Evolutionary conservation across 2,113 vertebrate species (phyloP), one percentile per base, ranked within the genome.

Genomic region (Ptyas mucosa): DNA sequence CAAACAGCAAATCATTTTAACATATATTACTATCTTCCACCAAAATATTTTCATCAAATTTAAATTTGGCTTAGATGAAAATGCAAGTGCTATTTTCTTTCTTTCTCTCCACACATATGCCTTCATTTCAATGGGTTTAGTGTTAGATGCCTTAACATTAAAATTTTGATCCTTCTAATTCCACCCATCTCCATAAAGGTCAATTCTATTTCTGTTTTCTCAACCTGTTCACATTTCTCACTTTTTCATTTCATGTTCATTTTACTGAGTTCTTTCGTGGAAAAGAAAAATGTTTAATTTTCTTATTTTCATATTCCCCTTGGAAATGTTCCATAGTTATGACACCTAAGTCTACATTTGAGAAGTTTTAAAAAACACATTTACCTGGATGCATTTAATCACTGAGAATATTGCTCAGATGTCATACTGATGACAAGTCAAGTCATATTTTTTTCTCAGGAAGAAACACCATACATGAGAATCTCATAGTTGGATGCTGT

Each of bases 331-430:
- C 4, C 89, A 89, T 39, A 0, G 0, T 10, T 2, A 55, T 92
- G 81, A 85, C 43, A 54, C 0, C 0, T 93, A 87, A 94, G 53
- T 9, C 39, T n/a, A 1, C 29, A 57, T 53, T 21, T 93, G 26
- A 3, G 0, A 11, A 95, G 1, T 15, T 24, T 89, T 85, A 57
- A 64, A 95, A 1, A 11, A 0, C 0, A 49, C 20, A 93, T 94
- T 94, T 96, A n/a, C 93, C 93, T 94, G 94, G 89, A 90, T 92
- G 12, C 61, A 88, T 29, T 46, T 90, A 53, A 92, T 94, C 52
- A 34, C 0, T 0, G 26, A 23, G 29, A 94, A 90, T 11, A 69
- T 18, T 88, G 58, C 69, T 95, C 6, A 24, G 14, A 54, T 54
- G 53, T 54, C 3, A 18, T 14, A 54, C 18, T 54, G 57, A 58